These are phyloP conservation scores for Beroe forskalii DNA, from an alignment of 37 sponge, comb jelly and placozoan genomes.

Conservation along the genomic window DNA sequence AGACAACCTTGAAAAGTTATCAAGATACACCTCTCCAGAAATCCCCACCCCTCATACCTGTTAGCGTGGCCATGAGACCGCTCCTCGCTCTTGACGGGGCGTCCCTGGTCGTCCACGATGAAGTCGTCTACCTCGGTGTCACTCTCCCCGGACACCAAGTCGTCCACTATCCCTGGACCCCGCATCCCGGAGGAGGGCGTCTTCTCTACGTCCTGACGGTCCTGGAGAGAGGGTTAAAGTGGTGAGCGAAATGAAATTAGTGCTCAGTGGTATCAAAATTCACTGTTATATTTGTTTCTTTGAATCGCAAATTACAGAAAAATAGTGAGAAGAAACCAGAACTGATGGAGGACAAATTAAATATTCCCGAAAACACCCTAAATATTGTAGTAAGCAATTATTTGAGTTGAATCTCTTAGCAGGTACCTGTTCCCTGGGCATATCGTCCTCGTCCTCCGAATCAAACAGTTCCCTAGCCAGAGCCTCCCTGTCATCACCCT, in stretches of 20 bases:
- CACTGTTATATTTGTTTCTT: too few species aligned
- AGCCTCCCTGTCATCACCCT: constrained; percentile 41
- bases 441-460: constrained; percentile 19
- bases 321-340: too few species aligned
- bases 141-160: constrained; percentile 49
- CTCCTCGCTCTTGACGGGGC: constrained; percentile 71
- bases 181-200: not conserved
- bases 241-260: too few species aligned
- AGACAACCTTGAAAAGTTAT: too few species aligned
- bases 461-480: constrained; percentile 51
- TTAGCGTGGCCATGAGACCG: constrained; percentile 3
- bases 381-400: too few species aligned
- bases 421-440: not conserved
- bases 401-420: too few species aligned
- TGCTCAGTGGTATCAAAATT: too few species aligned
- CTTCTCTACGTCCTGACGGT: not conserved
- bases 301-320: too few species aligned
- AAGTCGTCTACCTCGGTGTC: constrained; percentile 73
- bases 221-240: too few species aligned
- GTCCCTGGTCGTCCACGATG: constrained; percentile 87
- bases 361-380: too few species aligned
- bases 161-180: not conserved
- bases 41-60: constrained; percentile 18
- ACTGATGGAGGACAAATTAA: too few species aligned
- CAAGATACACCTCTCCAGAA: too few species aligned